Evolutionary conservation across 2,888 invertebrate species (phyloP).

Genomic region (Nasonovia ribisnigri): DNA sequence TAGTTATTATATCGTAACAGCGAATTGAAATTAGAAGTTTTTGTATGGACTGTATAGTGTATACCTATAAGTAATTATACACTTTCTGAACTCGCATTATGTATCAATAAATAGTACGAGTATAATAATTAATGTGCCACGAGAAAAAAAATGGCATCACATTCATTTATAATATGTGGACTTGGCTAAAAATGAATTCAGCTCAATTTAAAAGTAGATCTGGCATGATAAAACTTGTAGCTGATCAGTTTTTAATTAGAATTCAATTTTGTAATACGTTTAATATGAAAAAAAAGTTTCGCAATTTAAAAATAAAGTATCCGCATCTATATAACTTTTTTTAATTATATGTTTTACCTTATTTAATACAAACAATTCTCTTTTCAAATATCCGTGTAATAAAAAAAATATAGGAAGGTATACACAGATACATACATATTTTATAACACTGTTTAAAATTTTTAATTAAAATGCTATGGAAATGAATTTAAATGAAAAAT

Average conservation of each 20-base stretch:
- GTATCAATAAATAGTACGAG: neutral
- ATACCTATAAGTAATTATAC: slow-evolving; percentile 18
- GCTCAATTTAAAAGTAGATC: slow-evolving; percentile 44
- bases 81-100: slow-evolving; percentile 31
- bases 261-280: slow-evolving; percentile 35
- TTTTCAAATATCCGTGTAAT: neutral
- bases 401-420: neutral
- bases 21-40: slow-evolving; percentile 7
- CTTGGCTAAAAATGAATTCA: slow-evolving; percentile 30
- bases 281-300: slow-evolving; percentile 22
- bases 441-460: slow-evolving; percentile 19
- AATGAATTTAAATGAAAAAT: slow-evolving; percentile 27
- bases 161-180: neutral
- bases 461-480: slow-evolving; percentile 39
- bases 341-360: slow-evolving; percentile 35
- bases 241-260: slow-evolving; percentile 45
- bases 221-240: slow-evolving; percentile 6
- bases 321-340: slow-evolving; percentile 16
- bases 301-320: slow-evolving; percentile 37
- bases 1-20: neutral
- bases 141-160: neutral
- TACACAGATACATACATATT: neutral
- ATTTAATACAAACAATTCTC: slow-evolving; percentile 31
- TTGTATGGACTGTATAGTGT: neutral
- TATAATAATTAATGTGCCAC: slow-evolving; percentile 17